A percentile compares a stretch with the other conserved stretches of the same genome.
Conservation (phyloP, 2,888 invertebrate species). For the Napeogenes sylphis region DNA sequence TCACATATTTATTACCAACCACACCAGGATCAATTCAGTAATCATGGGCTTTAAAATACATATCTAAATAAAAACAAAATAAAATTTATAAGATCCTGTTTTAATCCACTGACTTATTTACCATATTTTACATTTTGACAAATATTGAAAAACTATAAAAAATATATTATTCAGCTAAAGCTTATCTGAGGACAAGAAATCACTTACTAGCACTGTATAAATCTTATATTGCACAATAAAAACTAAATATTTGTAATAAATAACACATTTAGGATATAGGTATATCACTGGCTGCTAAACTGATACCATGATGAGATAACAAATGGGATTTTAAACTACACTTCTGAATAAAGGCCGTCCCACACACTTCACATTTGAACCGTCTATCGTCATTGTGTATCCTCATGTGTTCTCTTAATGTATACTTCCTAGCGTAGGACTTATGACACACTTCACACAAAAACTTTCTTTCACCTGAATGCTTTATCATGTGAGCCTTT, state of each 20-base stretch:
- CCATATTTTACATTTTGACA: no score
- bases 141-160: no score
- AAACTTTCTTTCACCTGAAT: conserved; percentile 64
- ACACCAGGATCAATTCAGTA: no score
- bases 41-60: no score
- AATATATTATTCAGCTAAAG: no score
- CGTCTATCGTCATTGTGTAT: conserved; percentile 65
- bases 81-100: no score
- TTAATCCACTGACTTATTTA: no score
- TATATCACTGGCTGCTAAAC: conserved; percentile 57
- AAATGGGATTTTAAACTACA: conserved; percentile 65
- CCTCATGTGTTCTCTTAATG: conserved; percentile 58
- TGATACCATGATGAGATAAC: conserved; percentile 61
- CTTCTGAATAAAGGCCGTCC: conserved; percentile 59
- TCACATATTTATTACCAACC: no score
- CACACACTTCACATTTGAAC: conserved; percentile 58
- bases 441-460: conserved; percentile 62
- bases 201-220: conserved; percentile 9
- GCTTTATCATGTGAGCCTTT: conserved; percentile 72
- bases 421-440: conserved; percentile 61
- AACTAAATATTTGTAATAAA: not conserved
- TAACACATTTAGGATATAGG: conserved; percentile 27
- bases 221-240: conserved; percentile 4
- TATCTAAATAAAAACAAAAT: no score
- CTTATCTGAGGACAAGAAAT: no score